phyloP scores from a whole-genome alignment of 2,888 invertebrate species.

The Yponomeuta plumbellus region DNA sequence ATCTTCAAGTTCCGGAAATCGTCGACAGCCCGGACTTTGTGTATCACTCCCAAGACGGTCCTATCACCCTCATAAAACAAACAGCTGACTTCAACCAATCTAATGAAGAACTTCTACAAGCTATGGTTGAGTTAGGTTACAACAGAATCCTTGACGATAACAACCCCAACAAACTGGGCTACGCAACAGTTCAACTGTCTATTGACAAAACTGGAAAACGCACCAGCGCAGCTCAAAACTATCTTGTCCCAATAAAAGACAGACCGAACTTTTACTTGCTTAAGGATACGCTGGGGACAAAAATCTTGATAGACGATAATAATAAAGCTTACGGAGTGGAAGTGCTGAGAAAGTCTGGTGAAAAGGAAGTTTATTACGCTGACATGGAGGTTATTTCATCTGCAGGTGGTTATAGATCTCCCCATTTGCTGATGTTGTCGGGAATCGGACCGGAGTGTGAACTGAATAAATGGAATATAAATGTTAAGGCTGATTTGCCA shows the following conservation, averaged over 20 bases:
- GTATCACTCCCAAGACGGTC: background rate
- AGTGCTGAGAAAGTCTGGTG: constrained; percentile 76
- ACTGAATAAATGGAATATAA: constrained; percentile 77
- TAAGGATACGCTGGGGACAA: constrained; percentile 82
- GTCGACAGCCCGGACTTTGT: background rate
- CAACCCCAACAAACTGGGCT: background rate
- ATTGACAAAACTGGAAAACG: constrained; percentile 5
- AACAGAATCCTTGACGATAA: constrained; percentile 5
- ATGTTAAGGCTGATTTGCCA: constrained; percentile 80
- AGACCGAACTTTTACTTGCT: constrained; percentile 84
- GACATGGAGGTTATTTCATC: constrained; percentile 87
- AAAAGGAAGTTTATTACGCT: constrained; percentile 79
- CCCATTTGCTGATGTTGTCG: constrained; percentile 90
- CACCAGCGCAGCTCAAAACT: constrained; percentile 31
- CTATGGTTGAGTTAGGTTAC: background rate
- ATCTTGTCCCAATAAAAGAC: constrained; percentile 29
- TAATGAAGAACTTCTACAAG: background rate
- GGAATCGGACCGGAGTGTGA: constrained; percentile 83
- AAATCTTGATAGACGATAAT: constrained; percentile 74
- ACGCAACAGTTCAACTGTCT: background rate
- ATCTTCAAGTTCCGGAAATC: background rate
- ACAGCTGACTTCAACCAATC: background rate
- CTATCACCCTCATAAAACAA: background rate
- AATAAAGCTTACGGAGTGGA: constrained; percentile 81
- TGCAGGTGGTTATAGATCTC: constrained; percentile 89